Conservation (phyloP, 2,113 vertebrate species). For the Apodemus speciosus region DNA sequence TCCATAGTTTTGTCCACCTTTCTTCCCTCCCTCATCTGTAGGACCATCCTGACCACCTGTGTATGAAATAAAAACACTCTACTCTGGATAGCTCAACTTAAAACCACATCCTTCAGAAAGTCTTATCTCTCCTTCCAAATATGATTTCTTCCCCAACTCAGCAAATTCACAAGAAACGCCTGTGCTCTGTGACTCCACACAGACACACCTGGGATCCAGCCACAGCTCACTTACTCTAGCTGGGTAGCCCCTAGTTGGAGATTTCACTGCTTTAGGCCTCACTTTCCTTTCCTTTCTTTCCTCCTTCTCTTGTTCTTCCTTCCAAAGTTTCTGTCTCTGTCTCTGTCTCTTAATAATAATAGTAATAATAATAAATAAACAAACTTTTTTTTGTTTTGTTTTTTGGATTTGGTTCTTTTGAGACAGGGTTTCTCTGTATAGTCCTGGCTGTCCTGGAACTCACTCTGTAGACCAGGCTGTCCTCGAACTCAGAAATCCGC, state of each 20-base stretch:
- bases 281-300: neutral
- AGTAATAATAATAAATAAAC: neutral
- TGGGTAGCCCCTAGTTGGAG: neutral
- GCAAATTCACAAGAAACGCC: conserved; percentile 25
- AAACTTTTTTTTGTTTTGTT: neutral
- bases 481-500: neutral
- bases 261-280: conserved; percentile 51
- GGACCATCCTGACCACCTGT: neutral
- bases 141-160: conserved; percentile 51
- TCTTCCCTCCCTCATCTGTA: neutral
- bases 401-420: too few species aligned
- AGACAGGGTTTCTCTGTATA: neutral
- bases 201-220: neutral
- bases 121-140: neutral
- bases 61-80: neutral
- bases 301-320: neutral
- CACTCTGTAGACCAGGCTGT: neutral
- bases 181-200: conserved; percentile 34
- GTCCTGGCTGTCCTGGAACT: neutral
- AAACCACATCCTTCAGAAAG: conserved; percentile 48
- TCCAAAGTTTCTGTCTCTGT: neutral
- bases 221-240: conserved; percentile 15
- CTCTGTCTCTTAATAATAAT: neutral
- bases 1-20: conserved; percentile 18
- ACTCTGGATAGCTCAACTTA: neutral